These are phyloP conservation scores for Periophthalmus modestus DNA, from an alignment of 2,113 vertebrate genomes.

Conservation along the genomic window DNA sequence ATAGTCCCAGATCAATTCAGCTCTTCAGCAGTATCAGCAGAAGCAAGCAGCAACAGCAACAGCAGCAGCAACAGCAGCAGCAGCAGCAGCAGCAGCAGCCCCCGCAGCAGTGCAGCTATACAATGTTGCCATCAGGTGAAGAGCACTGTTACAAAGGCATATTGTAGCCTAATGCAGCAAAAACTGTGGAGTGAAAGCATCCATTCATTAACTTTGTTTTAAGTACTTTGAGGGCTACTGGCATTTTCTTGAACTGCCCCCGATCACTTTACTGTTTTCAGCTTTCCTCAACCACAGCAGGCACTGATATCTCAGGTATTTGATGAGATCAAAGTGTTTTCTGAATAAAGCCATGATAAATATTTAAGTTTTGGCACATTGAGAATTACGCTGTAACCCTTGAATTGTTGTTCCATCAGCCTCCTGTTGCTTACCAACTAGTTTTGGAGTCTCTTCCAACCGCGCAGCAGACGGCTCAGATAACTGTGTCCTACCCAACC, in stretches of 20 bases:
- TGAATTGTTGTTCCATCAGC: constrained; percentile 70
- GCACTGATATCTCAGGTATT: constrained; percentile 93
- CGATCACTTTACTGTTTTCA: constrained; percentile 25
- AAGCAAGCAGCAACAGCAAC: constrained; percentile 76
- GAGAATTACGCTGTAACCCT: background rate
- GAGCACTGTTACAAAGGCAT: constrained; percentile 31
- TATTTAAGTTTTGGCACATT: background rate
- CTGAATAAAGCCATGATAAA: background rate
- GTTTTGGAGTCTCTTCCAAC: constrained; percentile 90
- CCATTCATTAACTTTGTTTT: background rate
- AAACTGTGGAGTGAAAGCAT: background rate
- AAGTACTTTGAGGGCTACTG: background rate
- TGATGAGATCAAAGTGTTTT: background rate
- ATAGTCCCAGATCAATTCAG: constrained; percentile 82
- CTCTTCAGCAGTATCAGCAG: constrained; percentile 95
- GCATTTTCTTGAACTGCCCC: background rate
- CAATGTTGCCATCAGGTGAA: constrained; percentile 95
- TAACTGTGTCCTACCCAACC: constrained; percentile 96
- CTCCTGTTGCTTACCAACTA: constrained; percentile 92
- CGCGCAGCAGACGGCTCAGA: constrained; percentile 97
- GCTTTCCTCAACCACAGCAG: constrained; percentile 97
- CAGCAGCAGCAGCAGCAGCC: constrained; percentile 90
- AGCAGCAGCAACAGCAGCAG: constrained; percentile 63
- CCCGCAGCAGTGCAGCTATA: too few relatives aligned
- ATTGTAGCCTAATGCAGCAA: background rate